Evolutionary conservation across 2,797 vertebrate species (phyloP), one percentile per base, ranked within the genome.

Genomic region (Pangasius macronema): DNA sequence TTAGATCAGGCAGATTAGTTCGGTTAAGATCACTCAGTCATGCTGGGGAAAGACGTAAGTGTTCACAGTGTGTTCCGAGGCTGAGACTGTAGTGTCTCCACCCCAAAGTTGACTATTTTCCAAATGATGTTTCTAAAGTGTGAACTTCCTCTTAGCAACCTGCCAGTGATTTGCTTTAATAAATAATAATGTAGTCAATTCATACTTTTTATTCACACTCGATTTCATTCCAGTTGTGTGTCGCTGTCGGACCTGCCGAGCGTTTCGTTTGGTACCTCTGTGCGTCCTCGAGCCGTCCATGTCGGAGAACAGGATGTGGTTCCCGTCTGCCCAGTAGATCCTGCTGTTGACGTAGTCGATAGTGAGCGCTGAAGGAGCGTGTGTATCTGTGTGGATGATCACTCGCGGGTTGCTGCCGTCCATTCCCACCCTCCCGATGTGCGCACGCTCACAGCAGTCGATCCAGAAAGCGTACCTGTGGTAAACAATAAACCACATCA

Each of bases 291-390:
- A 94, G 55, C 96, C 97, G 90, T 97, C 95, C 95, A 97, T 96
- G 90, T 96, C 94, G 84, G 96, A 95, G 93, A 97, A 97, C 90
- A 97, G 95, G 63, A 97, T 96, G 67, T 96, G 96, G 88, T 94
- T 96, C 88, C 96, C 95, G 88, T 97, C 96, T 65, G 96, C 95
- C 97, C 97, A 97, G 72, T 97, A 97, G 1, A 97, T 93, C 76
- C 96, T 95, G 63, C 91, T 95, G 92, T 97, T 97, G 91, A 96
- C 94, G 87, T 97, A 97, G 93, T 97, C 97, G 93, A 97, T 95
- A 39, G 96, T 96, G 68, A 97, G 92, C 68, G 96, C 96, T 87
- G 95, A 94, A 0, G 97, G 97, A 89, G 94, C 93, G 59, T 94
- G 95, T 89, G 97, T 95, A 86, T 95, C 95, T 2, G 94, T 94